Evolutionary conservation across 2,888 invertebrate genomes (phyloP), one percentile per base, ranked within the genome.

Genomic region (Hemaris fuciformis): DNA sequence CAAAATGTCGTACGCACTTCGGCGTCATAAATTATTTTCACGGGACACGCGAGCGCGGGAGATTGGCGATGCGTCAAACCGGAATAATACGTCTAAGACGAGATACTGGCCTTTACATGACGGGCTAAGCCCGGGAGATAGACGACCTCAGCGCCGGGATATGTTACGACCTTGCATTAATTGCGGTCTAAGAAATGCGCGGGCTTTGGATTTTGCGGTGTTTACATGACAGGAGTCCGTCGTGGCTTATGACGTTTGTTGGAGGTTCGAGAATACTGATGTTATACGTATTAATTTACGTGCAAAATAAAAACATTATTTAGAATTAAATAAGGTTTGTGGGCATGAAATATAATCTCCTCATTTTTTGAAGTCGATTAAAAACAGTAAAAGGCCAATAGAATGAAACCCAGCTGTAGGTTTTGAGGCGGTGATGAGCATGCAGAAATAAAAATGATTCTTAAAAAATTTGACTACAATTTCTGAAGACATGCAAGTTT

Each of bases 21-120:
- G 65, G 68, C 66, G 71, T 72, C 80, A 81, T 87, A 85, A 84
- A 87, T 86, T 84, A 84, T 84, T 81, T 81, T 71, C 77, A 75
- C 79, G 79, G 79, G 77, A 81, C 77, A 74, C 69, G 70, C 68
- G 71, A 75, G 73, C 75, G 70, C 70, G 67, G 71, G 70, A 75
- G 76, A 75, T 79, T 72, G 75, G 71, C 62, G 71, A 77, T 75
- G 81, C 82, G 77, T 77, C 76, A 80, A 79, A 75, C 79, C 70
- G 81, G 76, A 85, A 85, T 85, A 82, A 86, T 80, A 43, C 18
- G 57, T 56, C 60, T 43, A 20, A 61, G 53, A 38, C n/a, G 38
- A 25, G 27, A 41, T 59, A 38, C 43, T 61, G 64, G 60, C 64
- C 61, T 64, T 60, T 63, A 60, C 59, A 56, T 60, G 70, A 65